phyloP scores from a whole-genome alignment of 2,113 vertebrate genomes.

The Channa argus region DNA sequence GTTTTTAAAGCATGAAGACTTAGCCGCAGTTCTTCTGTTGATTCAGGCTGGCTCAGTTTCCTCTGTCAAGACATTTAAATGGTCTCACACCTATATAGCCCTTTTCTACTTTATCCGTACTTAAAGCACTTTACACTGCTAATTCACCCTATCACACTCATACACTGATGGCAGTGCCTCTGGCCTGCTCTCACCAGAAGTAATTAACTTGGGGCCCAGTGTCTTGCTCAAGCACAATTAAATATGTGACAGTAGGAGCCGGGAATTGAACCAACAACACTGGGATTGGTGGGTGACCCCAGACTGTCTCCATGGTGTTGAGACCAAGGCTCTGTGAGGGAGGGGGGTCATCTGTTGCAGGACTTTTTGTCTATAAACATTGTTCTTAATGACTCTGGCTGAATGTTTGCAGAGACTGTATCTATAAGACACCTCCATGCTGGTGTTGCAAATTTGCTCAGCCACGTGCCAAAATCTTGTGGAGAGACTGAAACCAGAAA shows the following conservation, averaged over 20 bases:
- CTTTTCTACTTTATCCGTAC: too few species aligned
- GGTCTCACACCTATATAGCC: too few species aligned
- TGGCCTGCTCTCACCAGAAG: too few species aligned
- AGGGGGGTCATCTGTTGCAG: background rate
- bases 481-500: background rate
- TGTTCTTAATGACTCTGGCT: background rate
- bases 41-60: background rate
- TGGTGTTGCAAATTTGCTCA: background rate
- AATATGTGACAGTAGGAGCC: too few species aligned
- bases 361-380: background rate
- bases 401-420: background rate
- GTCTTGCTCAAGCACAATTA: too few species aligned
- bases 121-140: too few species aligned
- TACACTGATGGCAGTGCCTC: too few species aligned
- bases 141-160: too few species aligned
- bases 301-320: background rate
- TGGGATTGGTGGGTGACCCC: background rate
- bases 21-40: background rate
- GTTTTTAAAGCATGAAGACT: background rate
- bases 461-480: background rate
- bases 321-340: background rate
- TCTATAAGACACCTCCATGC: too few species aligned
- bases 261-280: too few species aligned
- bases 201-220: too few species aligned
- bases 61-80: background rate